Evolutionary conservation across 2,113 vertebrate species (phyloP), one percentile per base, ranked within the genome.

Genomic region (Cromileptes altivelis): DNA sequence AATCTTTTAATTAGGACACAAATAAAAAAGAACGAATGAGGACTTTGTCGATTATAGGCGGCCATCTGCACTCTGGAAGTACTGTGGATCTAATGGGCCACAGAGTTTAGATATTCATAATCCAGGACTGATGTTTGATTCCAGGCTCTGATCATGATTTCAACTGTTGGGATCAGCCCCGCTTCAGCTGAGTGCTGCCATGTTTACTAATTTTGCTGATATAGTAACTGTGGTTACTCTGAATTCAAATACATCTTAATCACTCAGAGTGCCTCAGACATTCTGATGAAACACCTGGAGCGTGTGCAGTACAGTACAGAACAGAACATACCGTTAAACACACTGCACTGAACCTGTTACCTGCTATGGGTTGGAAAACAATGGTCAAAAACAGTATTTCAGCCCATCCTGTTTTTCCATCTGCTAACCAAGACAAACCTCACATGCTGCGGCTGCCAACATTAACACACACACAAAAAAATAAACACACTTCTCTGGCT

Each of bases 391-490:
- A 86, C 55, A 86, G 79, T 69, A 77, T 70, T 74, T 78, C 63
- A 73, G 69, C 63, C 62, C 71, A 84, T 90, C 78, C 75, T 88
- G 83, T 90, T 88, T 86, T 88, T 84, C 62, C 65, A 78, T 87
- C 61, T 42, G 12, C 61, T 79, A 60, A 86, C 80, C 40, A 83
- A 81, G 80, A 81, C 55, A 78, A 85, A 80, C 70, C 70, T 90
- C 58, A 58, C 21, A 19, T 45, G 50, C 49, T 50, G 11, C 17
- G 2, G 57, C 71, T 87, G 82, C 80, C 85, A 88, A 88, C 40
- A 6, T 71, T 80, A 75, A 80, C 75, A 85, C 62, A 10, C 30
- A 4, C 30, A 30, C 4, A 50, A 62, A 30, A 56, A 57, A n/a
- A 67, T 1, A 33, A 55, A 62, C 55, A 65, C 11, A 40, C 65